A percentile compares a stretch with the other conserved stretches of the same genome.
phyloP scores from a whole-genome alignment of 2,888 invertebrate species.

The Hyppa rectilinea region DNA sequence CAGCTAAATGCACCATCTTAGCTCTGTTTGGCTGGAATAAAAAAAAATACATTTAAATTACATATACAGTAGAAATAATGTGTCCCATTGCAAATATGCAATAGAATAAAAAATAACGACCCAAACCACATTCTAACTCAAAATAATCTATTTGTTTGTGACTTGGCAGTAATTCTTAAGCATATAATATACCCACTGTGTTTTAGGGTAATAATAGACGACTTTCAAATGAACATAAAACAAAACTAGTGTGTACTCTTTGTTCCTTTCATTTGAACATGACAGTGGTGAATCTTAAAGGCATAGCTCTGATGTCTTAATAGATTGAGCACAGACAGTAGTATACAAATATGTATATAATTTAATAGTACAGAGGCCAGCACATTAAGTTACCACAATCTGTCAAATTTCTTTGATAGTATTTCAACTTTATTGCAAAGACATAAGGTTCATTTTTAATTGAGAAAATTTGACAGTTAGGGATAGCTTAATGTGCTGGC shows the following conservation, averaged over 20 bases:
- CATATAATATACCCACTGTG: conserved; percentile 11
- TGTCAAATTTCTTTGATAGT: no score
- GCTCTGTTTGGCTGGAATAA: conserved; percentile 89
- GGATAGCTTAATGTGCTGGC: no score
- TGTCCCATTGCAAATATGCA: neutral
- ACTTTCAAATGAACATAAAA: conserved; percentile 23
- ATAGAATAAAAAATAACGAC: neutral
- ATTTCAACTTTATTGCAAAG: no score
- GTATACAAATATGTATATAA: conserved; percentile 1
- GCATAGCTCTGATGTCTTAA: neutral
- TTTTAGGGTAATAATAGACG: conserved; percentile 44
- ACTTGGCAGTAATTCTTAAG: conserved; percentile 31
- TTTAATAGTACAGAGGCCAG: conserved; percentile 1
- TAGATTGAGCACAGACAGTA: conserved; percentile 1
- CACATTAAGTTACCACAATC: no score
- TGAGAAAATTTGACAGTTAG: no score
- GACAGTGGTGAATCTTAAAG: conserved; percentile 7
- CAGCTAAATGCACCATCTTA: conserved; percentile 98
- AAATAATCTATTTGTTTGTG: conserved; percentile 16
- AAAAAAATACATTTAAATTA: conserved; percentile 25
- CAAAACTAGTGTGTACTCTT: neutral
- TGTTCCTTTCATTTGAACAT: conserved; percentile 3
- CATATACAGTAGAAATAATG: neutral
- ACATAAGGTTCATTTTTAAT: no score
- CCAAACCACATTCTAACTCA: conserved; percentile 13